Base-by-base conservation (phyloP, 2,888 invertebrate species). In the Xylota segnis region DNA sequence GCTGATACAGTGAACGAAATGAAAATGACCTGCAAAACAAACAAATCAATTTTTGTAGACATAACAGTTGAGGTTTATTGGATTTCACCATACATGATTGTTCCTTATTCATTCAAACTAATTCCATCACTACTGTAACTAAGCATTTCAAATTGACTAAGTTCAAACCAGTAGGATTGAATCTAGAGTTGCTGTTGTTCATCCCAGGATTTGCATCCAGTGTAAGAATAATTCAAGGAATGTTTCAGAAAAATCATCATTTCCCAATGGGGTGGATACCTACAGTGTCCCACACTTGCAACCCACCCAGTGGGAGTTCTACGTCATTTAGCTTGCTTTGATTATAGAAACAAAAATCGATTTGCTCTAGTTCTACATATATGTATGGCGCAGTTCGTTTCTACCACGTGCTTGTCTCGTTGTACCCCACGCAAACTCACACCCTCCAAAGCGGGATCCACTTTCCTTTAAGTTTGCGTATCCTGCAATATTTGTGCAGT, bases 351-450 rank as follows among this genome's bases (percentile, higher is more conserved):
- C 18, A 45, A 40, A 61, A 61, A 43, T 10, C 71, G 71, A 83
- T 83, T 59, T 37, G 6, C 12, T 32, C 16, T 9, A 32, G 9
- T 10, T 12, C 1, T 10, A 37, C n/a, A n/a, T n/a, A n/a, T n/a
- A n/a, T n/a, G n/a, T 10, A 12, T 37, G 37, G 37, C 40, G 50
- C 43, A 63, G 27, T 50, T 59, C n/a, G 18, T n/a, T n/a, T 12
- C 10, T n/a, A 29, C 40, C 78, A 83, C 78, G 78, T 83, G 76
- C 40, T 75, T 56, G 34, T 34, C 34, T 23, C 27, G 18, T 9
- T 37, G 65, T 9, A 14, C 34, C 75, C 59, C 37, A 61, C 61
- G 27, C 66, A 78, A 78, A 66, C 52, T 59, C 66, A 23, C 27
- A 52, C 43, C 70, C 70, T 70, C 5, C 12, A 3, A 23, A 23